These are phyloP conservation scores for Palloptera scutellata DNA, from an alignment of 2,888 invertebrate genomes.

Conservation along the genomic window DNA sequence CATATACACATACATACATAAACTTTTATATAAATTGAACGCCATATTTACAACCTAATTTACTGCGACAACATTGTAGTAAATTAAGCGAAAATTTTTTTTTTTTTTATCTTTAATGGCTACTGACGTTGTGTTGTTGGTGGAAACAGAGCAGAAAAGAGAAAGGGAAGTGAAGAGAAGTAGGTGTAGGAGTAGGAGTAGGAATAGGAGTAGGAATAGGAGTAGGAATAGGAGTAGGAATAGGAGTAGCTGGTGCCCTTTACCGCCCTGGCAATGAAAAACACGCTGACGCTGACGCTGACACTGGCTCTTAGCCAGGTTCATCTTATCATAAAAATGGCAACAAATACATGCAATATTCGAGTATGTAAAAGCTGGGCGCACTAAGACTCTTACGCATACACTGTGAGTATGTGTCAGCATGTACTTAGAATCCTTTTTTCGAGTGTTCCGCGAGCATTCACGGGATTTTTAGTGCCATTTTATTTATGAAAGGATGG, in stretches of 20 bases:
- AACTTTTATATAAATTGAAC: slow-evolving; percentile 13
- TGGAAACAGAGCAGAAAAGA: background rate
- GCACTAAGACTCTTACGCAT: background rate
- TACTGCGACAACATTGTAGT: slow-evolving; percentile 42
- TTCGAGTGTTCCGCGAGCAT: background rate
- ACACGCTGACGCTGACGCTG: background rate
- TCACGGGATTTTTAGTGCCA: background rate
- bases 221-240: too few species aligned
- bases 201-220: too few species aligned
- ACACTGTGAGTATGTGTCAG: background rate
- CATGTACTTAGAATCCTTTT: background rate
- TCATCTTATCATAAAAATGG: slow-evolving; percentile 5
- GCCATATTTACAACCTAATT: slow-evolving; percentile 41
- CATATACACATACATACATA: too few species aligned
- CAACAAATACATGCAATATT: background rate
- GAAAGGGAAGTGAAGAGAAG: too few species aligned
- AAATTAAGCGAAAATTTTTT: slow-evolving; percentile 30
- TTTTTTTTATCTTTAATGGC: slow-evolving; percentile 12
- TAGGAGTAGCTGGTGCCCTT: too few species aligned
- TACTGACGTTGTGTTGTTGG: background rate
- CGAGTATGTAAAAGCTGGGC: background rate
- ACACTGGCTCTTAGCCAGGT: slow-evolving; percentile 2
- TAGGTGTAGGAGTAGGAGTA: too few species aligned
- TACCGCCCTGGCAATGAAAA: too few species aligned
- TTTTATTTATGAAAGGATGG: background rate